Conservation (phyloP, 2,113 vertebrate genomes). For the Sander vitreus region DNA sequence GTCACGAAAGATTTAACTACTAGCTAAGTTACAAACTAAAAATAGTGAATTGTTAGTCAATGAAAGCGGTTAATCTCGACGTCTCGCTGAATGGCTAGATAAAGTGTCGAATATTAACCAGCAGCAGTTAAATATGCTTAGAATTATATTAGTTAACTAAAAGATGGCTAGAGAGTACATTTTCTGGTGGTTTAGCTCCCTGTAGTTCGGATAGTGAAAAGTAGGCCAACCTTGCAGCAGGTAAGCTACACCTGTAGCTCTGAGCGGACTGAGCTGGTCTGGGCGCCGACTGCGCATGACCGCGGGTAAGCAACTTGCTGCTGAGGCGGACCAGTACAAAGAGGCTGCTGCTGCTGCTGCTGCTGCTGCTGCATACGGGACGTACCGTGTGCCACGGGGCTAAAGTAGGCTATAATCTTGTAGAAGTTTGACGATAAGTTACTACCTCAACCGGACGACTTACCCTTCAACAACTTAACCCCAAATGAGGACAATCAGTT, state of each 20-base stretch:
- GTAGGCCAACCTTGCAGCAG: slow-evolving; percentile 25
- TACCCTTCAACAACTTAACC: accelerated
- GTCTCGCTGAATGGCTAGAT: background rate
- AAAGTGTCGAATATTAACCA: background rate
- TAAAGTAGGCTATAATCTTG: background rate
- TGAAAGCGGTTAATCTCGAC: background rate
- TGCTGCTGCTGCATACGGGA: background rate
- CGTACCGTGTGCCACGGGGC: background rate
- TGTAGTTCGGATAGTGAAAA: background rate
- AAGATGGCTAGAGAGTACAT: background rate
- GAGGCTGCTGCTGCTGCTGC: slow-evolving; percentile 36
- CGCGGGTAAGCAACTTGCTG: slow-evolving; percentile 27
- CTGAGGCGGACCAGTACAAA: slow-evolving; percentile 72
- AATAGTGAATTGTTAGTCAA: background rate
- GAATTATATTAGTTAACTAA: background rate
- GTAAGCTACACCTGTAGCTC: slow-evolving; percentile 59
- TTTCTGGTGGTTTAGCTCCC: background rate
- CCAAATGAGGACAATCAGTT: background rate
- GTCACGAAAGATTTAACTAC: background rate
- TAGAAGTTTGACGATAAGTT: background rate
- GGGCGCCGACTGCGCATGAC: slow-evolving; percentile 69
- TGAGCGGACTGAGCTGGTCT: background rate
- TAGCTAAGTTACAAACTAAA: too few relatives aligned
- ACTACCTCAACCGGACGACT: accelerated
- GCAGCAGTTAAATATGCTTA: background rate